Conservation (phyloP, 1,140 invertebrate genomes). For the Hylaeus anthracinus region DNA sequence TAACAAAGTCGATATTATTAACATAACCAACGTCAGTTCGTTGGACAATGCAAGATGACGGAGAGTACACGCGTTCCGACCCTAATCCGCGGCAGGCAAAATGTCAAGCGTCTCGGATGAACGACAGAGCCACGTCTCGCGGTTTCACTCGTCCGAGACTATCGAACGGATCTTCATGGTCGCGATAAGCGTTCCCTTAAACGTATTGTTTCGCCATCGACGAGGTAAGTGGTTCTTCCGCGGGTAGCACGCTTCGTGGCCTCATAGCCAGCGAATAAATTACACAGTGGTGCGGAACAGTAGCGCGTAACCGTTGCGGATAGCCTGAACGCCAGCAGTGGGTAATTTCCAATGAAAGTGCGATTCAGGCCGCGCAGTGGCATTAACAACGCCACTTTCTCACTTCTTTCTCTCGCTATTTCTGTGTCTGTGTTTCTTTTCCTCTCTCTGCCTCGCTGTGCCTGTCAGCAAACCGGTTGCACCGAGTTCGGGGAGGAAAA, state of each 20-base stretch:
- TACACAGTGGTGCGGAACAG: conserved; percentile 42
- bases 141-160: conserved; percentile 39
- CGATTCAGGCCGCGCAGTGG: conserved; percentile 25
- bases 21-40: background rate
- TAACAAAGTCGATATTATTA: no score
- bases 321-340: conserved; percentile 8
- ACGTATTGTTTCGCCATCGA: conserved; percentile 37
- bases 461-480: conserved; percentile 29
- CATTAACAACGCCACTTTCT: conserved; percentile 34
- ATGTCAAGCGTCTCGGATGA: conserved; percentile 24
- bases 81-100: background rate
- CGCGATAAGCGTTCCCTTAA: conserved; percentile 23
- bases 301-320: conserved; percentile 50
- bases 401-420: conserved; percentile 21
- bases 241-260: conserved; percentile 8
- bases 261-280: conserved; percentile 33
- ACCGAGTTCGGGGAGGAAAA: conserved; percentile 8
- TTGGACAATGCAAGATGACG: background rate
- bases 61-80: background rate
- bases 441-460: background rate
- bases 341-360: conserved; percentile 48
- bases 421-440: background rate
- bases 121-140: conserved; percentile 35
- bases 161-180: conserved; percentile 38
- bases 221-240: conserved; percentile 52